These are phyloP conservation scores for Mellivora capensis DNA, from an alignment of 2,113 vertebrate genomes.

Conservation along the genomic window DNA sequence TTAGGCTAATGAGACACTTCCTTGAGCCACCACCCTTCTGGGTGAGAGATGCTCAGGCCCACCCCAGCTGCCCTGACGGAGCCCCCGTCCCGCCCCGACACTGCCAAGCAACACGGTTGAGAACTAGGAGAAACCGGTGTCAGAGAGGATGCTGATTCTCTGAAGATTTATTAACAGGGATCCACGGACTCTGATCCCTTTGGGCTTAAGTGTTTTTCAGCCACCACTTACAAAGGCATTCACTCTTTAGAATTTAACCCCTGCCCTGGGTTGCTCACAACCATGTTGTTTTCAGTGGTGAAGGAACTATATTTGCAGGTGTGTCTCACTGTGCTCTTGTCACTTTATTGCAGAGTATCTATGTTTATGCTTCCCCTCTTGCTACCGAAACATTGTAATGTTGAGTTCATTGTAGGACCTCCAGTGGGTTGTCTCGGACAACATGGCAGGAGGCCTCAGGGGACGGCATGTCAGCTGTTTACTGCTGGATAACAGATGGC, in stretches of 20 bases:
- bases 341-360: accelerated
- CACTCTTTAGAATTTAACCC: neutral
- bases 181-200: neutral
- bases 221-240: neutral
- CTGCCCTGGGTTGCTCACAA: neutral
- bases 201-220: neutral
- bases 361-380: neutral
- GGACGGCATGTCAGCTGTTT: accelerated
- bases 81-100: neutral
- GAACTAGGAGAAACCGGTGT: neutral
- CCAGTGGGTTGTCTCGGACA: accelerated
- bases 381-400: accelerated
- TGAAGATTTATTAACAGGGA: neutral
- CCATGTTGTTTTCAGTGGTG: too few species aligned
- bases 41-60: accelerated
- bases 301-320: accelerated
- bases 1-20: neutral
- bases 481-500: accelerated
- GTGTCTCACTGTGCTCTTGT: neutral
- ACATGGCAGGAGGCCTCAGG: accelerated
- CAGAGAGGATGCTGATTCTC: accelerated
- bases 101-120: neutral
- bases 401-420: neutral
- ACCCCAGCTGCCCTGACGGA: accelerated
- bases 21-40: neutral